Evolutionary conservation across 1,140 invertebrate species (phyloP).

Genomic region (Venustaconcha ellipsiformis): DNA sequence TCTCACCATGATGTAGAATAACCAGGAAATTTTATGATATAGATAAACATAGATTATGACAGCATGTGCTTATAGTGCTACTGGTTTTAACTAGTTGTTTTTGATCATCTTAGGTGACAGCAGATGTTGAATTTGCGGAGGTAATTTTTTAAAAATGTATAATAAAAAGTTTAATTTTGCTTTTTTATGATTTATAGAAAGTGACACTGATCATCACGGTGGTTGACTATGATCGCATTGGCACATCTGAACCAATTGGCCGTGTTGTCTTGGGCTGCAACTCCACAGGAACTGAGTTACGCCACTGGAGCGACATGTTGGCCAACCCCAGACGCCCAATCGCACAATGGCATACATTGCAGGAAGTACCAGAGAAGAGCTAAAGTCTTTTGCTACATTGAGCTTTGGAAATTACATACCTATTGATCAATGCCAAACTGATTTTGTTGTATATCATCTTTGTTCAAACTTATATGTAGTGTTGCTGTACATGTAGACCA

Average conservation of each 20-base stretch:
- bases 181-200: slow-evolving; percentile 80
- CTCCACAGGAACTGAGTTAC: slow-evolving; percentile 92
- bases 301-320: slow-evolving; percentile 98
- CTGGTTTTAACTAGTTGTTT: too few relatives aligned
- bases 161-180: not conserved
- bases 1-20: too few relatives aligned
- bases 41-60: too few relatives aligned
- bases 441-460: too few relatives aligned
- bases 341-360: slow-evolving; percentile 98
- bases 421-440: too few relatives aligned
- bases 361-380: slow-evolving; percentile 69
- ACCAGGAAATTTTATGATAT: too few relatives aligned
- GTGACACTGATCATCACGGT: slow-evolving; percentile 98
- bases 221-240: slow-evolving; percentile 99
- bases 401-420: too few relatives aligned
- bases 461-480: too few relatives aligned
- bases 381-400: slow-evolving; percentile 26
- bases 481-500: too few relatives aligned
- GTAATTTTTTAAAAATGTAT: not conserved
- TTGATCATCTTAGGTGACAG: too few relatives aligned
- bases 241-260: slow-evolving; percentile 99
- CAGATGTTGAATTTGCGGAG: not conserved
- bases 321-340: slow-evolving; percentile 98
- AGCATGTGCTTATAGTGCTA: too few relatives aligned
- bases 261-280: slow-evolving; percentile 97